Conservation (phyloP, 2,797 vertebrate genomes). For the Xiphorhynchus erythropygius region DNA sequence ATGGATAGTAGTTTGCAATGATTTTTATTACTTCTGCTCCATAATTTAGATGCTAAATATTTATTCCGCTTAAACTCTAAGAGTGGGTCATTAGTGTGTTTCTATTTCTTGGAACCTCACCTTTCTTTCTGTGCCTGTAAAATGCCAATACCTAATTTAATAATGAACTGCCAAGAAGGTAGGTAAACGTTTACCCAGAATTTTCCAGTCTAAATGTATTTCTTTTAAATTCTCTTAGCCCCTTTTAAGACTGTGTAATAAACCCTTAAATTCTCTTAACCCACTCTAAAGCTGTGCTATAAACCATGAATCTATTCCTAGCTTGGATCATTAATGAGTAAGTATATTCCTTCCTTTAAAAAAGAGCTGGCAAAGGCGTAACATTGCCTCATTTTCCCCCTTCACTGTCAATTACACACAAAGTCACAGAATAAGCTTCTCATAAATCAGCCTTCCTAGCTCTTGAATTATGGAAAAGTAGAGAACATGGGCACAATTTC, state of each 20-base stretch:
- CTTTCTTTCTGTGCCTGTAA: neutral
- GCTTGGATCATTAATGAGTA: conserved; percentile 49
- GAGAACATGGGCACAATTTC: conserved; percentile 5
- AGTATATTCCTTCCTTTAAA: conserved; percentile 14
- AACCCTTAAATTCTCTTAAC: conserved; percentile 19
- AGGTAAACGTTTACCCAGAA: conserved; percentile 31
- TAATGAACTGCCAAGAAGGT: neutral
- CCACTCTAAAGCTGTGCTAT: neutral
- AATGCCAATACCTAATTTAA: conserved; percentile 29
- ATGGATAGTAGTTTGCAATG: neutral
- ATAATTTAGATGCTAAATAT: neutral
- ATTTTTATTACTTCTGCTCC: conserved; percentile 15
- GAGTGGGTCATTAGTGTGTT: neutral
- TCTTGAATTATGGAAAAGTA: conserved; percentile 47
- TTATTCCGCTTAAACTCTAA: conserved; percentile 11
- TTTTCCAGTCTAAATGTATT: neutral
- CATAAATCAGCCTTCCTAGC: conserved; percentile 7
- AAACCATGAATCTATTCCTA: conserved; percentile 45
- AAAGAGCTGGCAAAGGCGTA: conserved; percentile 17
- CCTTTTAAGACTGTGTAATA: conserved; percentile 5
- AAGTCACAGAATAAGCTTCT: conserved; percentile 48
- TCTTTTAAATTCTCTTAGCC: conserved; percentile 6
- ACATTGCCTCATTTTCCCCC: conserved; percentile 36
- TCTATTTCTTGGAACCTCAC: neutral
- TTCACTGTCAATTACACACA: conserved; percentile 58